Conservation (phyloP, 2,113 vertebrate species). For the Crotalus horridus region DNA sequence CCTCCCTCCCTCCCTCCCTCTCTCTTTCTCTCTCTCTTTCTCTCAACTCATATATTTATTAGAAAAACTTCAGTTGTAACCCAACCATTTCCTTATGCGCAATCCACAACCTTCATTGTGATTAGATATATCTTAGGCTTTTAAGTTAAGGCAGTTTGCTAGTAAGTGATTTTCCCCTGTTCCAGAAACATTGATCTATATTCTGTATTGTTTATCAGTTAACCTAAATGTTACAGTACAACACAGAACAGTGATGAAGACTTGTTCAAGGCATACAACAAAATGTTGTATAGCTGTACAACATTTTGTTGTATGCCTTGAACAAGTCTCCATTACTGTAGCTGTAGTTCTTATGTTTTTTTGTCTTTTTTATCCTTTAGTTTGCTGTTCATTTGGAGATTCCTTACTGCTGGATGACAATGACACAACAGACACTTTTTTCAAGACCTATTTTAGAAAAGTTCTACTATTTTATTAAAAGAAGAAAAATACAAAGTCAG, state of each 20-base stretch:
- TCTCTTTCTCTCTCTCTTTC: too few relatives aligned
- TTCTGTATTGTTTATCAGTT: background rate
- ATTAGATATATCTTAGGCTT: background rate
- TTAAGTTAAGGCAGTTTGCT: background rate
- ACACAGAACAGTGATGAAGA: background rate
- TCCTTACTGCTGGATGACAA: background rate
- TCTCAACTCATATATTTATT: background rate
- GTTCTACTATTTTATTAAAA: background rate
- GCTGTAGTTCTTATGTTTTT: background rate
- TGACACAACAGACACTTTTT: background rate
- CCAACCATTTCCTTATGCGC: background rate
- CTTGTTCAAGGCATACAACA: fast-evolving
- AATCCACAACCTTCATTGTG: background rate
- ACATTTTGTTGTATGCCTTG: too few relatives aligned
- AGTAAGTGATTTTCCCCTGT: background rate
- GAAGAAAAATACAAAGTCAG: background rate
- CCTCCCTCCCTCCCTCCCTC: background rate
- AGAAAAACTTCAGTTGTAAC: background rate
- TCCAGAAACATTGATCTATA: background rate
- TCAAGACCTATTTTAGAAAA: background rate
- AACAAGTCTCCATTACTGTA: background rate
- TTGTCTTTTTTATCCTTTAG: background rate
- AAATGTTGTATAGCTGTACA: background rate
- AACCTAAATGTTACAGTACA: background rate
- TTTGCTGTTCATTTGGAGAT: background rate